A percentile compares a stretch with the other conserved stretches of the same genome.
Conservation (phyloP, 2,113 vertebrate species). For the Acanthisitta chloris region DNA sequence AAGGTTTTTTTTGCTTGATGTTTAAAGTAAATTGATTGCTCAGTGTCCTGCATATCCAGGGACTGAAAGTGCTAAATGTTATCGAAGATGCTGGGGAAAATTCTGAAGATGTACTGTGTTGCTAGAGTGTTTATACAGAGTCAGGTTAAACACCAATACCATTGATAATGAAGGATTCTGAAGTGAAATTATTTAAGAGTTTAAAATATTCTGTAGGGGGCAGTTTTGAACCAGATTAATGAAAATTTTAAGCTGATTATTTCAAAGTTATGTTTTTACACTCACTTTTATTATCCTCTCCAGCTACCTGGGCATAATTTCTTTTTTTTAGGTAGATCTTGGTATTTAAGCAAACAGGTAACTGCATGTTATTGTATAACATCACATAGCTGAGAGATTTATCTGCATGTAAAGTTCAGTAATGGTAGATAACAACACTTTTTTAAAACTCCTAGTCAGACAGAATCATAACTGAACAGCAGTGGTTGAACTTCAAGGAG, state of each 20-base stretch:
- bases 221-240: slow-evolving; percentile 45
- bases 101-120: not conserved
- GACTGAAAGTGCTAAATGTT: not conserved
- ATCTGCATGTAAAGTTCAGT: not conserved
- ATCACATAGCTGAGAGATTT: not conserved
- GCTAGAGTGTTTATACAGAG: not conserved
- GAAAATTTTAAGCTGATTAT: not conserved
- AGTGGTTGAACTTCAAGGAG: not conserved
- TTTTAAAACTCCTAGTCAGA: not conserved
- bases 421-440: not conserved
- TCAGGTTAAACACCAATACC: not conserved
- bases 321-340: not conserved
- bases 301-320: not conserved
- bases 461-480: not conserved
- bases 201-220: slow-evolving; percentile 41
- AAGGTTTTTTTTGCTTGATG: not conserved
- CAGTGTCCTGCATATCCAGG: not conserved
- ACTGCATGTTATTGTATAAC: not conserved
- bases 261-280: not conserved
- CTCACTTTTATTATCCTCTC: not conserved
- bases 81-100: not conserved
- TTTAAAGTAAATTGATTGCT: not conserved
- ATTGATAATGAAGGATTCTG: not conserved
- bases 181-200: not conserved
- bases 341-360: not conserved